Conservation (phyloP, 2,797 vertebrate species). For the Sebastes cheni region DNA sequence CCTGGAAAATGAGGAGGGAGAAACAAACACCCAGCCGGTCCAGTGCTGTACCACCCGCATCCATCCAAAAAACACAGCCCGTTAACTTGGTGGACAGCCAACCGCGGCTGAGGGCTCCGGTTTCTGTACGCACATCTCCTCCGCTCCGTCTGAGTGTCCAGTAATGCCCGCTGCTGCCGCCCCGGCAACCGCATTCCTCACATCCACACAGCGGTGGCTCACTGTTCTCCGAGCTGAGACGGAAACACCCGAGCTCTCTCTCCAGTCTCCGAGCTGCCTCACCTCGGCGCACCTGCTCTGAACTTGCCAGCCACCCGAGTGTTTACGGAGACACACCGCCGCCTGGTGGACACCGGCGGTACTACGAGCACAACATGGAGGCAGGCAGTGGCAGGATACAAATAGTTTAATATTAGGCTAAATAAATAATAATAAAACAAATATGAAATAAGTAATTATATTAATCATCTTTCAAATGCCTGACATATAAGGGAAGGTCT, state of each 20-base stretch:
- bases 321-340: constrained; percentile 5
- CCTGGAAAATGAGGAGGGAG: not conserved
- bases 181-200: constrained; percentile 77
- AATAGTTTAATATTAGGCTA: not conserved
- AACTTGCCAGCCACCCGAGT: not conserved
- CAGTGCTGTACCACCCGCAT: constrained; percentile 29
- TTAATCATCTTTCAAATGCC: not conserved
- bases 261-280: constrained; percentile 17
- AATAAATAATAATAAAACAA: no score
- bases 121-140: constrained; percentile 59
- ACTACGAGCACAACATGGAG: not conserved
- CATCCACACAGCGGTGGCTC: constrained; percentile 52
- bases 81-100: constrained; percentile 58
- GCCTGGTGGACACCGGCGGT: constrained; percentile 41
- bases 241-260: constrained; percentile 69
- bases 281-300: constrained; percentile 69
- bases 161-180: constrained; percentile 59
- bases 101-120: constrained; percentile 19
- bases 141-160: constrained; percentile 50
- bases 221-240: constrained; percentile 50
- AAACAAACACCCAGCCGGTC: constrained; percentile 26
- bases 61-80: constrained; percentile 23
- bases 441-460: not conserved
- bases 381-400: not conserved
- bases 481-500: no score